Percentiles rank a stretch among this genome's conserved stretches.
These are phyloP conservation scores for Theristicus caerulescens DNA, from an alignment of 2,113 vertebrate genomes.

Conservation along the genomic window DNA sequence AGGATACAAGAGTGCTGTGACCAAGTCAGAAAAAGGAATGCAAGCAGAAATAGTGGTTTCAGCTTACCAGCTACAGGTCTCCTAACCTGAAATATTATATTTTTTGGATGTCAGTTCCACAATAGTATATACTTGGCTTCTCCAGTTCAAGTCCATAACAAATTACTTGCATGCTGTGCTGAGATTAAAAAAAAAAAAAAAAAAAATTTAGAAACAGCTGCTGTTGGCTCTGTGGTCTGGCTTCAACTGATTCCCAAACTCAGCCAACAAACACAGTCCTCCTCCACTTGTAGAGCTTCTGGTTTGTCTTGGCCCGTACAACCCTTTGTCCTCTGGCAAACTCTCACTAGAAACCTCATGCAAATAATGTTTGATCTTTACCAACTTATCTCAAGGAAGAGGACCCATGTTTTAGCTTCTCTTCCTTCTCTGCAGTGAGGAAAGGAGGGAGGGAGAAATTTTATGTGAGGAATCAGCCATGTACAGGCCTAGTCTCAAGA, in stretches of 20 bases:
- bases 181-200: neutral
- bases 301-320: conserved; percentile 26
- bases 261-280: conserved; percentile 29
- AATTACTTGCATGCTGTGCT: neutral
- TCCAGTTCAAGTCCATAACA: neutral
- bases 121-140: neutral
- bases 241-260: neutral
- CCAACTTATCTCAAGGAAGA: neutral
- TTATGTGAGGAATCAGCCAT: neutral
- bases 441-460: neutral
- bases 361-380: neutral
- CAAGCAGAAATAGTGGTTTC: neutral
- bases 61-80: neutral
- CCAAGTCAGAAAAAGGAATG: neutral
- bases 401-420: neutral
- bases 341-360: neutral
- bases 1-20: neutral
- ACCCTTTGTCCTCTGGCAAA: conserved; percentile 18
- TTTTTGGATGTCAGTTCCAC: neutral
- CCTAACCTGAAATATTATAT: neutral
- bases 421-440: neutral
- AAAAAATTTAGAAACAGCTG: neutral
- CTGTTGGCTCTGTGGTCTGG: neutral
- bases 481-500: neutral
- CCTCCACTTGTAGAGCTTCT: conserved; percentile 32